These are phyloP conservation scores for Paramormyrops kingsleyae DNA, from an alignment of 2,113 vertebrate species.

Conservation along the genomic window DNA sequence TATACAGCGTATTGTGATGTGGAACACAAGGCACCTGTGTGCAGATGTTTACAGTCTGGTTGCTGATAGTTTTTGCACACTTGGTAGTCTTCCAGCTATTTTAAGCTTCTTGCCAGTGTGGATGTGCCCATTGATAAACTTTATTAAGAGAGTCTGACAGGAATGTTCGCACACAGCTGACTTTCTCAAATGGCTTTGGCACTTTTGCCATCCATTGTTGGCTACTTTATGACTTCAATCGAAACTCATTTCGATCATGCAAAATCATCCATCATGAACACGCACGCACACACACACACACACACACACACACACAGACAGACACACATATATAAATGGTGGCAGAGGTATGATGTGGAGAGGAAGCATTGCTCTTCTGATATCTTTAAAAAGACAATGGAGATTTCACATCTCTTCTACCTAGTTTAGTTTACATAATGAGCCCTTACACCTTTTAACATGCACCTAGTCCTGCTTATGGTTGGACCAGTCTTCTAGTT, in stretches of 20 bases:
- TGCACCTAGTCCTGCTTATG: neutral
- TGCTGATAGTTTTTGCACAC: neutral
- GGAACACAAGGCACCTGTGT: constrained; percentile 10
- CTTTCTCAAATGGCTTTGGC: neutral
- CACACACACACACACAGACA: neutral
- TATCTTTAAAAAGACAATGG: neutral
- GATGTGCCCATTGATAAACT: constrained; percentile 22
- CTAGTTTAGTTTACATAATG: neutral
- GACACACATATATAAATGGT: neutral
- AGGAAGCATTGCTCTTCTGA: neutral
- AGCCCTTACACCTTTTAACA: neutral
- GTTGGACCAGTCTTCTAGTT: neutral
- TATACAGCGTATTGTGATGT: neutral
- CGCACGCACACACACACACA: neutral
- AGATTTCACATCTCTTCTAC: neutral
- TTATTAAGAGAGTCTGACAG: constrained; percentile 21
- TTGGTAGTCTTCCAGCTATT: constrained; percentile 2
- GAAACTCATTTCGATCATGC: neutral
- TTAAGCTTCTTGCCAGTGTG: neutral
- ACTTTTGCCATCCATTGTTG: neutral
- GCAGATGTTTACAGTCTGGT: neutral
- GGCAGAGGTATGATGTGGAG: neutral
- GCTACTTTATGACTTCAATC: neutral
- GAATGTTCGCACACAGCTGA: neutral
- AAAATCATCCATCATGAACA: neutral